Evolutionary conservation across 2,797 vertebrate species (phyloP).

Genomic region (Etheostoma perlongum): DNA sequence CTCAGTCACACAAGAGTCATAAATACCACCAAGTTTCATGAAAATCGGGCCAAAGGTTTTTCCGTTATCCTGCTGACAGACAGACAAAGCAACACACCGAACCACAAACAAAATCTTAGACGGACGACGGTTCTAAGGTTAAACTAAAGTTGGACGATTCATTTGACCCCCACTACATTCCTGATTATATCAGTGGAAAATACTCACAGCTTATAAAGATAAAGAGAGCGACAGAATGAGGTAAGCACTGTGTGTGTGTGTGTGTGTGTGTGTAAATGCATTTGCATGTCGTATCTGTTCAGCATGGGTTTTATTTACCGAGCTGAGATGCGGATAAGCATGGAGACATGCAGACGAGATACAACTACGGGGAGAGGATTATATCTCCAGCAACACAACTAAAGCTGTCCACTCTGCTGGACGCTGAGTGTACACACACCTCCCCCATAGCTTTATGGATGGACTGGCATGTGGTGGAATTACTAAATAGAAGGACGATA

Average conservation of each 20-base stretch:
- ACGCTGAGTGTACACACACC: conserved; percentile 17
- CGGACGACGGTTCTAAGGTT: background rate
- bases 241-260: conserved; percentile 1
- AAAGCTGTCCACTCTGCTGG: conserved; percentile 56
- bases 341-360: conserved; percentile 21
- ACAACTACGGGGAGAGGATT: conserved; percentile 45
- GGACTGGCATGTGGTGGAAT: conserved; percentile 19
- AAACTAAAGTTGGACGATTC: background rate
- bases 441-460: conserved; percentile 42
- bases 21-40: too few relatives aligned
- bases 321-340: conserved; percentile 49
- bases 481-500: conserved; percentile 9
- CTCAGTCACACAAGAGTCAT: conserved; percentile 10
- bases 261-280: background rate
- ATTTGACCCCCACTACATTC: background rate
- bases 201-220: conserved; percentile 10
- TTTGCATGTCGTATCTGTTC: conserved; percentile 30
- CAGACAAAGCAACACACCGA: too few relatives aligned
- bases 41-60: too few relatives aligned
- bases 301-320: conserved; percentile 42
- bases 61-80: too few relatives aligned
- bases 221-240: conserved; percentile 8
- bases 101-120: too few relatives aligned
- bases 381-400: conserved; percentile 41
- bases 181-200: conserved; percentile 26